Evolutionary conservation across 2,797 vertebrate genomes (phyloP).

Genomic region (Anguilla anguilla): DNA sequence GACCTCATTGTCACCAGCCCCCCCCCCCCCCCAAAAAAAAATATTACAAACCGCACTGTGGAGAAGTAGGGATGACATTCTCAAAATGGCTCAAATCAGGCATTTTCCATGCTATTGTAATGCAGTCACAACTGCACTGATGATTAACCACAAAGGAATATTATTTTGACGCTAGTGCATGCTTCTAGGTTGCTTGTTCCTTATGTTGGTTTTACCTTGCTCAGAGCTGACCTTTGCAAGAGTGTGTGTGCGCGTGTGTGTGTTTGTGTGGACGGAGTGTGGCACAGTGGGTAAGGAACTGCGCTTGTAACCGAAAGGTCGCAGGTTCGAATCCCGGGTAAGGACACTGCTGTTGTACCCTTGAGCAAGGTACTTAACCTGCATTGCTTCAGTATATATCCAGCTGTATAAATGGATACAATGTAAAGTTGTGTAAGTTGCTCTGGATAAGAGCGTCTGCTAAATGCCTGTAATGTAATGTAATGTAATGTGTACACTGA

Average conservation of each 20-base stretch:
- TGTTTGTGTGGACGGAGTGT: too few species aligned
- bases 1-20: not conserved
- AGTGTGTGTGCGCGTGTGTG: not conserved
- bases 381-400: too few species aligned
- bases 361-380: too few species aligned
- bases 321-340: too few species aligned
- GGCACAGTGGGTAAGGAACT: too few species aligned
- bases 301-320: too few species aligned
- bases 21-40: not conserved
- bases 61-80: not conserved
- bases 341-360: too few species aligned
- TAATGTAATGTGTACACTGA: not conserved
- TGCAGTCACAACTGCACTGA: not conserved
- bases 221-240: not conserved
- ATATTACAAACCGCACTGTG: not conserved
- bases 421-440: too few species aligned
- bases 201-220: not conserved
- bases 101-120: not conserved
- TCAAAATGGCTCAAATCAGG: not conserved
- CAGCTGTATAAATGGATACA: too few species aligned
- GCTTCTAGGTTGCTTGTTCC: not conserved
- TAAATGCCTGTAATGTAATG: too few species aligned
- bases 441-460: too few species aligned
- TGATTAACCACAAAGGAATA: not conserved
- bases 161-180: too few species aligned